Conservation (phyloP, 2,113 vertebrate genomes). For the Tyto alba region DNA sequence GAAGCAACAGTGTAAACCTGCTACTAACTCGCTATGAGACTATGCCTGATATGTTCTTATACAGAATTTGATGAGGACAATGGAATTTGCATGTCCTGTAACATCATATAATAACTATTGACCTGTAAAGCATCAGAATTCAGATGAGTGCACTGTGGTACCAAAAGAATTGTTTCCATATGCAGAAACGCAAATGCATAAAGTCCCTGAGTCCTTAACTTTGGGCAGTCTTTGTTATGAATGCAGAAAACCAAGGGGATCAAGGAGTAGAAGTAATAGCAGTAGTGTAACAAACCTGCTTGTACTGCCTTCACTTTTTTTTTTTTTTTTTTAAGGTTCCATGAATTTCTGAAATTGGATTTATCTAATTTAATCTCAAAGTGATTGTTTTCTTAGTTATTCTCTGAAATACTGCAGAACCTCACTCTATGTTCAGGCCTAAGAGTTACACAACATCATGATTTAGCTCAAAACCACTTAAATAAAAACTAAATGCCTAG, state of each 20-base stretch:
- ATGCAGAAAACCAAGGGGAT: not conserved
- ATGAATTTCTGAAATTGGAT: not conserved
- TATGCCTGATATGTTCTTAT: not conserved
- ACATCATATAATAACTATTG: not conserved
- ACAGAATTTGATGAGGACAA: not conserved
- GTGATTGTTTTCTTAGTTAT: not conserved
- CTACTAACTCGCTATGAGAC: not conserved
- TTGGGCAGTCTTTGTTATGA: not conserved
- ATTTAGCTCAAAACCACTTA: not conserved
- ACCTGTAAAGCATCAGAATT: not conserved
- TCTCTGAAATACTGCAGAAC: not conserved
- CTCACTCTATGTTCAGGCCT: not conserved
- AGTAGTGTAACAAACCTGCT: not conserved
- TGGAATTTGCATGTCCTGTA: not conserved
- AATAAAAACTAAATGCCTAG: not conserved
- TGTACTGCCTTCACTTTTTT: not conserved
- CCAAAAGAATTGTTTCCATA: not conserved
- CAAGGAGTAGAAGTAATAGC: not conserved
- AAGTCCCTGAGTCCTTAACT: not conserved
- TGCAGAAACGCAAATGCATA: not conserved
- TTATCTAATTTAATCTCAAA: not conserved
- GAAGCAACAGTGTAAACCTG: not conserved
- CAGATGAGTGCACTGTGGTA: not conserved
- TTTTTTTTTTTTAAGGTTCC: not conserved
- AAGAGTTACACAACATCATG: not conserved